Evolutionary conservation across 2,888 invertebrate genomes (phyloP), one percentile per base, ranked within the genome.

Genomic region (Archips crataeganus): DNA sequence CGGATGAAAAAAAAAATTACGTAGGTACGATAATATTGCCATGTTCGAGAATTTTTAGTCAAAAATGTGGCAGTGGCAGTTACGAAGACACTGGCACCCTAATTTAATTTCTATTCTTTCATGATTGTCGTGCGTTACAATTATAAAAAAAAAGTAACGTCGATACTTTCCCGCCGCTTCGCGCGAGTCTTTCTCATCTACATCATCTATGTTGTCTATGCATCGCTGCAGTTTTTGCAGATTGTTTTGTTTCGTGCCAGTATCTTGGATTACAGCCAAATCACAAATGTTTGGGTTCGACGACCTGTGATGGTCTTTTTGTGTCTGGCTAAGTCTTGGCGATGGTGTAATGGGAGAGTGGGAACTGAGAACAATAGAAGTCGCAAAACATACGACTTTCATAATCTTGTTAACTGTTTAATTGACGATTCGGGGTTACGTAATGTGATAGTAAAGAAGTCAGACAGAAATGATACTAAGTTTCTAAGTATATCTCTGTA

Each of bases 211-310:
- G 79, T 87, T 84, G 81, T 88, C 87, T 88, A 86, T 81, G 82
- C 64, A 76, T 67, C 64, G 75, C 75, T 85, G 86, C 83, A 85
- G 81, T 83, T 83, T 81, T 84, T 83, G 79, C 81, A 78, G 75
- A 80, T 80, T 81, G 70, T 77, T 77, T 79, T 80, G 79, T 77
- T 77, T 79, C 80, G 79, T 65, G 65, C 65, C 49, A 85, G 85
- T 85, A 76, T 72, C 77, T 87, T 90, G 89, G 89, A 84, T 78
- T 71, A 66, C 74, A 78, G 88, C 90, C 90, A 90, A 87, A 81
- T 65, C 32, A 10, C 13, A 49, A 39, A 62, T 42, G 60, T 57
- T 57, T 57, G 84, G 79, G 89, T 82, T 84, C 89, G 83, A 82
- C 84, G 89, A 86, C 87, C 77, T 66, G 11, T 45, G 63, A 10